phyloP scores from a whole-genome alignment of 2,797 vertebrate species.

The Acridotheres tristis region DNA sequence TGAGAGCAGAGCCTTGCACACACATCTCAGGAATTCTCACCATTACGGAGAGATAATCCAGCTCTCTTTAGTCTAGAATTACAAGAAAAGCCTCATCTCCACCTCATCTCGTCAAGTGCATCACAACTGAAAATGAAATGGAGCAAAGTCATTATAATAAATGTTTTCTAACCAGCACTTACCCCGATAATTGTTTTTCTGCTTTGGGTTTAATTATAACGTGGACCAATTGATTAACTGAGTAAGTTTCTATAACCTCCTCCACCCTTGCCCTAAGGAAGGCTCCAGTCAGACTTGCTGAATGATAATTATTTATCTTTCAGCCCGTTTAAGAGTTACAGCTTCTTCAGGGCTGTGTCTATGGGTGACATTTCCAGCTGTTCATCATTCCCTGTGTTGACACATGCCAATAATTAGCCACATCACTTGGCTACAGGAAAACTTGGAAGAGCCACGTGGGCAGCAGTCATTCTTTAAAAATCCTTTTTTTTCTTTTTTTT shows the following conservation, averaged over 20 bases:
- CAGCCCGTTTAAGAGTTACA: not conserved
- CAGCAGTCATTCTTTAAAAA: not conserved
- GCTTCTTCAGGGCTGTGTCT: not conserved
- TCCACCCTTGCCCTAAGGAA: slow-evolving; percentile 29
- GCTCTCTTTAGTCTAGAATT: not conserved
- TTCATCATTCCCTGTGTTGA: not conserved
- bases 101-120: not conserved
- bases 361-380: not conserved
- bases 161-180: slow-evolving; percentile 28
- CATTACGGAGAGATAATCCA: not conserved
- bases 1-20: not conserved
- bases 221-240: slow-evolving; percentile 60
- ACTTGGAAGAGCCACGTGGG: not conserved
- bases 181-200: slow-evolving; percentile 66
- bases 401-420: not conserved
- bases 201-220: slow-evolving; percentile 67
- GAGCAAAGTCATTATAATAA: slow-evolving; percentile 54
- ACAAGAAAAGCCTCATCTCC: not conserved
- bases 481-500: not conserved
- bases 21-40: not conserved
- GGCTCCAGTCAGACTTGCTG: not conserved
- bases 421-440: not conserved
- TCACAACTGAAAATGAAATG: not conserved
- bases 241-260: slow-evolving; percentile 21
- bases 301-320: slow-evolving; percentile 32